Percentiles rank a stretch among this genome's conserved stretches.
phyloP scores from a whole-genome alignment of 2,888 invertebrate genomes.

The Epistrophella euchroma region DNA sequence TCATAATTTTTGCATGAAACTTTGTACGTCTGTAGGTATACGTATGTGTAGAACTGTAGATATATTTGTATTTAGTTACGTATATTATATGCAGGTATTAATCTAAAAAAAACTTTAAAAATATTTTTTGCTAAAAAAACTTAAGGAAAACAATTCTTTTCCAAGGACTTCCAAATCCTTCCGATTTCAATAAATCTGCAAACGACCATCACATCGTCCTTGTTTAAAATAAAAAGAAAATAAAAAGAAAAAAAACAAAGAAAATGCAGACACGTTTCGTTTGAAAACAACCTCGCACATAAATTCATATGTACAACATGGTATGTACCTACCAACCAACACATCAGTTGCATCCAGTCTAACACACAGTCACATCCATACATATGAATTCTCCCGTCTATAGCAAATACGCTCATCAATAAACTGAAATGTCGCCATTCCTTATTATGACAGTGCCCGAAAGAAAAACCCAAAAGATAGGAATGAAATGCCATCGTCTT shows the following conservation, averaged over 20 bases:
- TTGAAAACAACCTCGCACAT: slow-evolving; percentile 53
- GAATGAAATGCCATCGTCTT: slow-evolving; percentile 36
- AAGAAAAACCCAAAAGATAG: slow-evolving; percentile 22
- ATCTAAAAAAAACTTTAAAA: not conserved
- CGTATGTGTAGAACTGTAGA: not conserved
- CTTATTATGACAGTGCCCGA: slow-evolving; percentile 69
- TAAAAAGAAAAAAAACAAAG: slow-evolving; percentile 9
- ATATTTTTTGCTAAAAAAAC: not conserved
- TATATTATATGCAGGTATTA: too few species aligned
- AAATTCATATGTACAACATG: not conserved
- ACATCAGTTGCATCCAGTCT: not conserved
- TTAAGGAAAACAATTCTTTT: slow-evolving; percentile 49
- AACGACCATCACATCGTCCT: slow-evolving; percentile 59
- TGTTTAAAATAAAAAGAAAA: slow-evolving; percentile 31
- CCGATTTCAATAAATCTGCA: slow-evolving; percentile 65
- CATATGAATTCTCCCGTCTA: slow-evolving; percentile 8
- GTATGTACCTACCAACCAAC: not conserved
- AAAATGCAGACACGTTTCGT: slow-evolving; percentile 63
- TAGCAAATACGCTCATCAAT: slow-evolving; percentile 74
- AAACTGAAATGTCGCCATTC: slow-evolving; percentile 75
- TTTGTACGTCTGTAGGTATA: too few species aligned
- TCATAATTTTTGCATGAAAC: too few species aligned
- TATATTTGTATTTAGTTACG: not conserved
- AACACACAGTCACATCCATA: not conserved
- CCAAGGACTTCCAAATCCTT: slow-evolving; percentile 60